These are phyloP conservation scores for Notodonta dromedarius DNA, from an alignment of 2,888 invertebrate genomes.

Conservation along the genomic window DNA sequence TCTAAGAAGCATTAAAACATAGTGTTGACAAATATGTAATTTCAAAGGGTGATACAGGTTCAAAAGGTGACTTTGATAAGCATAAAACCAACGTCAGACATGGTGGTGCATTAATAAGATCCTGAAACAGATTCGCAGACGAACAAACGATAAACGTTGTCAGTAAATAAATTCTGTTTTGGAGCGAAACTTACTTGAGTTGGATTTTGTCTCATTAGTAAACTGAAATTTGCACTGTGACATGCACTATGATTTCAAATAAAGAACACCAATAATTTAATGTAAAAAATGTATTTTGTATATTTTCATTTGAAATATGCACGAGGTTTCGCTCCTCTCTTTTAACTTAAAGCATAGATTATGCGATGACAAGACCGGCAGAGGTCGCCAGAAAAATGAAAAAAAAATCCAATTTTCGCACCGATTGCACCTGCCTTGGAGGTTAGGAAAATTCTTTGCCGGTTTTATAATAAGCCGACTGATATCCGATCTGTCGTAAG, in stretches of 20 bases:
- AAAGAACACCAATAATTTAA: background rate
- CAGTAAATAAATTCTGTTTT: constrained; percentile 18
- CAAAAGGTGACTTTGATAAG: constrained; percentile 38
- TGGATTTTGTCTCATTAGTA: constrained; percentile 21
- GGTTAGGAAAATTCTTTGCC: constrained; percentile 59
- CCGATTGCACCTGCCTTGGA: constrained; percentile 52
- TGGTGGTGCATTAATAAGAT: constrained; percentile 34
- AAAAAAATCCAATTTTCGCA: constrained; percentile 57
- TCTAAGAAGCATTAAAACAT: too few relatives aligned
- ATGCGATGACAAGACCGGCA: constrained; percentile 29
- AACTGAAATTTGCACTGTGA: constrained; percentile 17
- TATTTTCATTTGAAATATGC: background rate
- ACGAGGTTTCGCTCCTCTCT: constrained; percentile 13
- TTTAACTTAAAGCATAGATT: constrained; percentile 31
- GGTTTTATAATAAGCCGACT: constrained; percentile 66
- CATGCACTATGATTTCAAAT: background rate
- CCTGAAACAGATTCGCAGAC: constrained; percentile 27
- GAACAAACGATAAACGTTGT: constrained; percentile 19
- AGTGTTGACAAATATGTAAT: too few relatives aligned
- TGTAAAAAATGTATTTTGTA: background rate
- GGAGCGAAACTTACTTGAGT: background rate
- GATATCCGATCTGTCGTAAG: constrained; percentile 54
- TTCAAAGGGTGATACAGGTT: too few relatives aligned
- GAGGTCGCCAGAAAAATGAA: constrained; percentile 49
- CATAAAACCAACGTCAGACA: constrained; percentile 33